Base-by-base conservation (phyloP, 2,797 vertebrate species). In the Rhadinocentrus ornatus region DNA sequence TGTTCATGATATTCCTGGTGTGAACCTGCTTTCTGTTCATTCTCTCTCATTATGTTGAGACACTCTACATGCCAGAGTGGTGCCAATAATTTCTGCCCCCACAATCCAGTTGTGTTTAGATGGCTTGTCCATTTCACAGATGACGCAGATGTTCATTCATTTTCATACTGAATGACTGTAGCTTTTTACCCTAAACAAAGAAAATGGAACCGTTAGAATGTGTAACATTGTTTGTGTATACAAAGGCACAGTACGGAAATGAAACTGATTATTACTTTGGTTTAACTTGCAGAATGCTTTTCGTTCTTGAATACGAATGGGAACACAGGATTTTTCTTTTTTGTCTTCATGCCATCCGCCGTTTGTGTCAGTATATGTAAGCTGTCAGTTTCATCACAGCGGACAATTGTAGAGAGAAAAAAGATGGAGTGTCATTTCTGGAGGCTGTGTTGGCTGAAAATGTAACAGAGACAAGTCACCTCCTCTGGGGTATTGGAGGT, bases 401-500 rank as follows among this genome's bases (percentile, higher is more conserved):
- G 6, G 48, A 64, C 60, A 62, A 35, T 1, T 0, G n/a, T 11
- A 0, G 31, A 65, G 44, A 62, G 53, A 20, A 56, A 41, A 63
- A 71, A 71, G 63, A 82, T 66, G 65, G 50, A 70, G 79, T 54
- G 71, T 72, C 60, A 37, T 75, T 70, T 88, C 88, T 80, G 70
- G 64, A 66, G 84, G 88, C 78, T 69, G 76, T 56, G 48, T 71
- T 59, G 75, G 71, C 84, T 81, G 82, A 73, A 81, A 87, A 83
- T 72, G 67, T 82, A 67, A 84, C 80, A 84, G 82, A 85, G 74
- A 86, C 78, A 18, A 80, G 82, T 84, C 81, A 54, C 85, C 71
- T 71, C 73, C 75, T 76, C 69, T 75, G 10, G 9, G 66, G 69
- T 78, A 37, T 54, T 78, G 29, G 63, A 87, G 82, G 85, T 87